These are phyloP conservation scores for Syngnathus acus DNA, from an alignment of 2,797 vertebrate genomes.

Conservation along the genomic window DNA sequence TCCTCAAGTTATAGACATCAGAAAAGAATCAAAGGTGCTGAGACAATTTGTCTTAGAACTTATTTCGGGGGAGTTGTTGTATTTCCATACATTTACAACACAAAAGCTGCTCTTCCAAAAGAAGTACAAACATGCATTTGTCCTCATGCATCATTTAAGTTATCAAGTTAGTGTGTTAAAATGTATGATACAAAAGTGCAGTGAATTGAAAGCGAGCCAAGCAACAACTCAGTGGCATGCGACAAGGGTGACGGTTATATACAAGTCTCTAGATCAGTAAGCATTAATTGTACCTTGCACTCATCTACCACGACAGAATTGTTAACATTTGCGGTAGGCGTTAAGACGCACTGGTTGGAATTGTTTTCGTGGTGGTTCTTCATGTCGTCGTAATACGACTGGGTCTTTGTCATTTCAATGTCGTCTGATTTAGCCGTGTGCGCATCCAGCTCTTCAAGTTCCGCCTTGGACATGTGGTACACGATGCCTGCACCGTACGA, in stretches of 20 bases:
- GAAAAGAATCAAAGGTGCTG: constrained; percentile 9
- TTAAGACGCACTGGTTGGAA: constrained; percentile 95
- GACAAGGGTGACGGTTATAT: constrained; percentile 73
- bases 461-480: constrained; percentile 92
- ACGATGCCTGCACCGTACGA: constrained; percentile 97
- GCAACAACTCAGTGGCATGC: constrained; percentile 52
- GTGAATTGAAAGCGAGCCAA: constrained; percentile 14
- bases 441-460: constrained; percentile 86
- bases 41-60: neutral
- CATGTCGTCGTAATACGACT: constrained; percentile 89
- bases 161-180: neutral
- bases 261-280: constrained; percentile 88
- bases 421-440: constrained; percentile 82
- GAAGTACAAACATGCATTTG: constrained; percentile 8
- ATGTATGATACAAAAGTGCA: neutral
- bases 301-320: constrained; percentile 97
- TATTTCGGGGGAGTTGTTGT: neutral
- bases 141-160: neutral
- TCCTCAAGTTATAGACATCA: constrained; percentile 15
- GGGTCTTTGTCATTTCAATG: constrained; percentile 95
- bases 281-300: constrained; percentile 96
- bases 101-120: constrained; percentile 50
- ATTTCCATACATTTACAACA: constrained; percentile 18
- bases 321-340: constrained; percentile 74
- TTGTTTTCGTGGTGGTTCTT: constrained; percentile 98